A percentile compares a stretch with the other conserved stretches of the same genome.
phyloP scores from a whole-genome alignment of 2,113 vertebrate species.

The Anhinga anhinga region DNA sequence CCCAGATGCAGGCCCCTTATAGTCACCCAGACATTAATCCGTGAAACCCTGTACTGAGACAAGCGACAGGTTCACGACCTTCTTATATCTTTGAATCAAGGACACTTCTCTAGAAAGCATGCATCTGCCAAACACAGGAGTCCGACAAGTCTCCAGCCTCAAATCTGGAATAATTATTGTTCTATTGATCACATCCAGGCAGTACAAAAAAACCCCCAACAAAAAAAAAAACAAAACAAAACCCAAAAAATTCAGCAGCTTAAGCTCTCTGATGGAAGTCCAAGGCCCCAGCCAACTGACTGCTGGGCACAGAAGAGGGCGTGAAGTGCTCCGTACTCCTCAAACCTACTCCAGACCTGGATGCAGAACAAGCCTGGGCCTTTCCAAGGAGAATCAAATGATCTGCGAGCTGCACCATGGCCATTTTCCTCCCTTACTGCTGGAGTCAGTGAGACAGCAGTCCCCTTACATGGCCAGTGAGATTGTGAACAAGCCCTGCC shows the following conservation, averaged over 20 bases:
- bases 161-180: neutral
- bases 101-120: neutral
- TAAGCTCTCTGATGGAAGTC: neutral
- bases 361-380: neutral
- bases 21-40: neutral
- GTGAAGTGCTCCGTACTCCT: accelerated
- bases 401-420: neutral
- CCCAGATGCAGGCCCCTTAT: neutral
- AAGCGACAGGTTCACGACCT: accelerated
- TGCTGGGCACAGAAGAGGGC: neutral
- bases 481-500: neutral
- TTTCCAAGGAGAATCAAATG: neutral
- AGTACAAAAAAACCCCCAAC: neutral
- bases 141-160: neutral
- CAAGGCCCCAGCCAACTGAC: too few relatives aligned
- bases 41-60: neutral
- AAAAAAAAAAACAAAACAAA: neutral
- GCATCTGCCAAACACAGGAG: neutral
- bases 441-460: neutral
- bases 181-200: neutral
- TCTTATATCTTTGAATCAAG: neutral
- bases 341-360: neutral
- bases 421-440: neutral
- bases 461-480: neutral
- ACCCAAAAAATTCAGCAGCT: neutral